Evolutionary conservation across 2,888 invertebrate genomes (phyloP).

Genomic region (Epinotia bilunana): DNA sequence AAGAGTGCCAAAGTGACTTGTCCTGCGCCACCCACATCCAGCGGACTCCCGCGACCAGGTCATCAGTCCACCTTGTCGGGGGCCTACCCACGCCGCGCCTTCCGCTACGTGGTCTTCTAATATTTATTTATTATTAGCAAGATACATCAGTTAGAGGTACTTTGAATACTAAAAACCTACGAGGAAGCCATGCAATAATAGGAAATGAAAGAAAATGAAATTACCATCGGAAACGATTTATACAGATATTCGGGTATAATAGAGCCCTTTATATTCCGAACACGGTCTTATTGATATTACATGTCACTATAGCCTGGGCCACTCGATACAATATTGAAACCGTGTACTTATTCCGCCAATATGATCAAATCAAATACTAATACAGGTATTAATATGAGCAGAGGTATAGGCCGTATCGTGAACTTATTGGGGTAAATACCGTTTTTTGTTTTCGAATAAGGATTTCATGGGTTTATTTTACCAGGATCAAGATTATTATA

Average conservation of each 20-base stretch:
- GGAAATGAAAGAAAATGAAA: slow-evolving; percentile 35
- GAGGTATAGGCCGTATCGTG: neutral
- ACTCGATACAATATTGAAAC: slow-evolving; percentile 32
- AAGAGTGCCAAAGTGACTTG: too few relatives aligned
- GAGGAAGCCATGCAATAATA: slow-evolving; percentile 2
- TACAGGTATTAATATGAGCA: neutral
- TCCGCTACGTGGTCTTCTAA: too few relatives aligned
- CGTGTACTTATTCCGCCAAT: slow-evolving; percentile 16
- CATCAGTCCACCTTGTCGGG: too few relatives aligned
- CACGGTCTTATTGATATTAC: slow-evolving; percentile 47
- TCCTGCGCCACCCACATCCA: too few relatives aligned
- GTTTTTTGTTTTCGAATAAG: too few relatives aligned
- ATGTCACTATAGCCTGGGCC: slow-evolving; percentile 46
- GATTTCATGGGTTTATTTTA: too few relatives aligned
- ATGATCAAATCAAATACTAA: slow-evolving; percentile 19
- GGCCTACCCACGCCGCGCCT: too few relatives aligned
- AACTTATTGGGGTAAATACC: neutral
- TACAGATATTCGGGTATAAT: slow-evolving; percentile 51
- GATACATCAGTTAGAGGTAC: neutral
- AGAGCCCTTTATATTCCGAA: slow-evolving; percentile 53
- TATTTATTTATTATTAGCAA: neutral
- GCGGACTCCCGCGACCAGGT: too few relatives aligned
- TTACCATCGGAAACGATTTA: slow-evolving; percentile 35
- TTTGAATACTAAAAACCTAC: slow-evolving; percentile 16
- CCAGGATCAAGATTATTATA: too few relatives aligned